Conservation (phyloP, 2,797 vertebrate genomes). For the Cyclopterus lumpus region DNA sequence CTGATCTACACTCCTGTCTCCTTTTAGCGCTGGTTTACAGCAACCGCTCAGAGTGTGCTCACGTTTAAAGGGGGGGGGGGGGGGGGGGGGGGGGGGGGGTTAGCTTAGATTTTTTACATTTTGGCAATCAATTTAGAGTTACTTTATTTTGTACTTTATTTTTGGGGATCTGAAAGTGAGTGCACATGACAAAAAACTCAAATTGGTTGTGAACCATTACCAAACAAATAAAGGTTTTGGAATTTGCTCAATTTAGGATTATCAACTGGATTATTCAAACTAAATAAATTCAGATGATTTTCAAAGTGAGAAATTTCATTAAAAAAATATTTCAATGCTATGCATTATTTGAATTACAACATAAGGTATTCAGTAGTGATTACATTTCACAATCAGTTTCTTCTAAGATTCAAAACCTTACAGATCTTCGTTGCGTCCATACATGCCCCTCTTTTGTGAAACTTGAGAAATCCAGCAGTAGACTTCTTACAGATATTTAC, state of each 20-base stretch:
- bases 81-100: too few species aligned
- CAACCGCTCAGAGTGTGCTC: too few species aligned
- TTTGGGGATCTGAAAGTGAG: too few species aligned
- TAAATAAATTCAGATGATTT: not conserved
- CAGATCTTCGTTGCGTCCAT: not conserved
- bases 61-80: too few species aligned
- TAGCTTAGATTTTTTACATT: not conserved
- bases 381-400: not conserved
- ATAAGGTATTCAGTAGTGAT: not conserved
- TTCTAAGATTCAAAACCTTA: not conserved
- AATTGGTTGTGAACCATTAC: not conserved
- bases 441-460: not conserved
- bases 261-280: not conserved
- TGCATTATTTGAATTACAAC: not conserved
- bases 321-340: not conserved
- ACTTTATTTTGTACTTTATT: too few species aligned
- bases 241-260: not conserved
- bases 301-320: too few species aligned
- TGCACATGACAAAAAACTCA: not conserved
- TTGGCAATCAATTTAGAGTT: not conserved
- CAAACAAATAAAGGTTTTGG: too few species aligned
- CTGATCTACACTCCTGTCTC: too few species aligned
- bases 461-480: not conserved
- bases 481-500: conserved; percentile 12
- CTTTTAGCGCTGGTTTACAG: too few species aligned